Evolutionary conservation across 2,888 invertebrate species (phyloP).

Genomic region (Campopleginae sp.): DNA sequence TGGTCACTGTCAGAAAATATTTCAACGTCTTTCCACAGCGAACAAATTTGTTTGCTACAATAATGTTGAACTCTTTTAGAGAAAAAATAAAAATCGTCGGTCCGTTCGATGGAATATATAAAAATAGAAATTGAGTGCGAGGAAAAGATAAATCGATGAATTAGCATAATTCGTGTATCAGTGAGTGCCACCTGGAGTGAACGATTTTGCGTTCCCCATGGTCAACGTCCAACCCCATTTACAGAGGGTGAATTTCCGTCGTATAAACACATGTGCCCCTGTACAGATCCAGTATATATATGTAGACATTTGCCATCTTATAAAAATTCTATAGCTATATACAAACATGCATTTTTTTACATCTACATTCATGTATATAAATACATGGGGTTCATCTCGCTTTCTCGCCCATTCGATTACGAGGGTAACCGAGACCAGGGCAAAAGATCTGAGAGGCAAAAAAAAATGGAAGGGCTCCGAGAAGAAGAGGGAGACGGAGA

Average conservation of each 20-base stretch:
- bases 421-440: constrained; percentile 52
- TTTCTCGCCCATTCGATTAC: constrained; percentile 67
- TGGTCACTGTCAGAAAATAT: background rate
- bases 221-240: constrained; percentile 71
- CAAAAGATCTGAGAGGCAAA: constrained; percentile 25
- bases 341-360: background rate
- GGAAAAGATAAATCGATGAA: constrained; percentile 67
- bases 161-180: constrained; percentile 81
- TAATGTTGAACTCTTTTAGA: background rate
- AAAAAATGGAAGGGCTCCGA: constrained; percentile 2
- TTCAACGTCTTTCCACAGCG: background rate
- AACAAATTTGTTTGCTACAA: no score
- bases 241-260: constrained; percentile 50
- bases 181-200: constrained; percentile 79
- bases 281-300: background rate
- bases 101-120: background rate
- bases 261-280: constrained; percentile 51
- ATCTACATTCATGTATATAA: constrained; percentile 8
- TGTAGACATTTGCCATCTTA: background rate
- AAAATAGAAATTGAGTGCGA: background rate
- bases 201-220: constrained; percentile 69
- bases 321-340: background rate
- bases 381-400: constrained; percentile 42
- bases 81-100: background rate
- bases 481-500: constrained; percentile 25